Conservation (phyloP, 2,797 vertebrate species). For the Protonibea diacanthus region DNA sequence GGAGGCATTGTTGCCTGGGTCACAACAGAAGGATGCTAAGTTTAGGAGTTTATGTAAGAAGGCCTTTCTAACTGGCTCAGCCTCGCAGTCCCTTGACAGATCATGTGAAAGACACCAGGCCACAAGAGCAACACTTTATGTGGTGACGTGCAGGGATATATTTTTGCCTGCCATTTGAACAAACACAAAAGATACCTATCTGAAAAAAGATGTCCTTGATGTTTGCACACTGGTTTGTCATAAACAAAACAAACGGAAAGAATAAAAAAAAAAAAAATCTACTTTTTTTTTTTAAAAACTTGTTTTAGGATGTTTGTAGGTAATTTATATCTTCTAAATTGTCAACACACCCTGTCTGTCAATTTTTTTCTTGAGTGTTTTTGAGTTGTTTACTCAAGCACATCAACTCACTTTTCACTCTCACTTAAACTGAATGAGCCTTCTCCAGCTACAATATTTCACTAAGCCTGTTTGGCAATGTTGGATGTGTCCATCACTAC, state of each 20-base stretch:
- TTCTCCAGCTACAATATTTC: conserved; percentile 72
- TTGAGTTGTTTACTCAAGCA: conserved; percentile 82
- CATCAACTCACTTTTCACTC: conserved; percentile 85
- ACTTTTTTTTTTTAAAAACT: conserved; percentile 47
- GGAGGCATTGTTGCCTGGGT: conserved; percentile 80
- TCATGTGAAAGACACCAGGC: conserved; percentile 78
- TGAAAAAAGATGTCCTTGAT: conserved; percentile 69
- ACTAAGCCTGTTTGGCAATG: conserved; percentile 69
- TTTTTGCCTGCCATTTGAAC: conserved; percentile 75
- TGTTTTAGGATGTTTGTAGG: conserved; percentile 72
- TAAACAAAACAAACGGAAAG: conserved; percentile 34
- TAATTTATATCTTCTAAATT: conserved; percentile 80
- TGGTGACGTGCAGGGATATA: conserved; percentile 70
- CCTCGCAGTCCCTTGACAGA: conserved; percentile 62
- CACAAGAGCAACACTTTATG: conserved; percentile 70
- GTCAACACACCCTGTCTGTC: conserved; percentile 77
- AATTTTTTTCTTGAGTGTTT: conserved; percentile 71
- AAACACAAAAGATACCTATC: conserved; percentile 70
- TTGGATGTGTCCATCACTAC: conserved; percentile 81
- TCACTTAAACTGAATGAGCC: conserved; percentile 82
- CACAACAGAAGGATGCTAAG: conserved; percentile 77
- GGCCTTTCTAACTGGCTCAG: conserved; percentile 69
- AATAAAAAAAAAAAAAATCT: conserved; percentile 23
- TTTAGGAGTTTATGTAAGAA: conserved; percentile 79
- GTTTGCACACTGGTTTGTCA: conserved; percentile 66